Base-by-base conservation (phyloP, 2,888 invertebrate genomes). In the Diabrotica balteata region DNA sequence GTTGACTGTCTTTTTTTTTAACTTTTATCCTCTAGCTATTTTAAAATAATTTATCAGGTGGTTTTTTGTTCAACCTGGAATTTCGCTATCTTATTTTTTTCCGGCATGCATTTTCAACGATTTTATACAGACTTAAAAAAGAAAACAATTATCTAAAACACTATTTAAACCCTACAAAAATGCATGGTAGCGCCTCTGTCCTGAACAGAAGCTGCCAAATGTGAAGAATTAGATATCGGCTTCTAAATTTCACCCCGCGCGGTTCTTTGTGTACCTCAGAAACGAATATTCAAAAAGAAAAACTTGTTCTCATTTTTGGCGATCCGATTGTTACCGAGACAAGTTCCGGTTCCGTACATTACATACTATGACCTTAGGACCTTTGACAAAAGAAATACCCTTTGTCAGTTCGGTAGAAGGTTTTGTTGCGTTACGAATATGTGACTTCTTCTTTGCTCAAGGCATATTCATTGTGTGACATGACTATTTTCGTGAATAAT, bases 341-440 rank as follows among this genome's bases (percentile, higher is more conserved):
- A 70, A 78, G 80, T 83, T 83, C 82, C 82, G 80, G 82, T 83
- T 83, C 82, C 82, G 82, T 80, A 78, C 80, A 77, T 79, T 54
- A 59, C 63, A 59, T 63, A 55, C 32, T 46, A 55, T 81, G 78
- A 80, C 81, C 81, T 76, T 52, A 62, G 63, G 70, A 67, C 67
- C 69, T 17, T 52, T 43, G 22, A 64, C 60, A 70, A 70, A 70
- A 69, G 60, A 55, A 55, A 51, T 45, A 54, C 57, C 55, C 65
- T 63, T 70, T 70, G 68, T 66, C 63, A 52, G 59, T 63, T 64
- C 51, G 63, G 62, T 70, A 59, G 63, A 59, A 60, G 61, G 49
- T 59, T 65, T 67, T 57, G 45, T 57, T 51, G 57, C 63, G 45
- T 57, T 49, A 44, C 43, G 57, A 51, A 50, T 17, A n/a, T 42